Evolutionary conservation across 2,888 invertebrate genomes (phyloP), one percentile per base, ranked within the genome.

Genomic region (Salticus scenicus): DNA sequence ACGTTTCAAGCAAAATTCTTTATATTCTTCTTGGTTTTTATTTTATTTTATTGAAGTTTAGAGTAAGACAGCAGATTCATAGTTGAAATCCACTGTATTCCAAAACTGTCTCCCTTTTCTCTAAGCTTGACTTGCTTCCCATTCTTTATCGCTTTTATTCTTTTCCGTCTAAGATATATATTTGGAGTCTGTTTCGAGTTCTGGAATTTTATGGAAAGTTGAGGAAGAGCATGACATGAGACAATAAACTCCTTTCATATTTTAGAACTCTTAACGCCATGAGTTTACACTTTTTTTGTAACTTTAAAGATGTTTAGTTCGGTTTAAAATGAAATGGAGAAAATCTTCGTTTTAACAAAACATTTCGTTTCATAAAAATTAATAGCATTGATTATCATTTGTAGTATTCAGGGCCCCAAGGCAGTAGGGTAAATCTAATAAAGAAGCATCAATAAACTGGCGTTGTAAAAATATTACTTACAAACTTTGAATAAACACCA

Each of bases 21-120:
- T 70, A 83, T 77, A 83, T 83, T 83, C 72, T 77, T 77, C 28
- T 63, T 82, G 70, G 71, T 77, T 77, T 70, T 51, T n/a, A n/a
- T n/a, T n/a, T n/a, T n/a, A n/a, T n/a, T 51, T 83, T 83, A 77
- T 83, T 77, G 76, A 67, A 30, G 66, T 72, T 66, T 76, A 72
- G 77, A 77, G 71, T 64, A 71, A 37, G 76, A 83, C 67, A 83
- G 64, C 67, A 74, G 66, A 83, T 83, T 76, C 76, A n/a, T 17
- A 20, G 30, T 7, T 37, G 67, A 77, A 57, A 47, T 70, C n/a
- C 37, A 31, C 20, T 30, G 67, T 41, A 37, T 69, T 33, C 31
- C 37, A 24, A 17, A 47, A 17, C 42, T 17, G 42, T 47, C 42
- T 47, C 42, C 10, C 42, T 47, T 17, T 10, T 17, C 17, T 47